These are phyloP conservation scores for Calameuta pallipes DNA, from an alignment of 2,888 invertebrate species.

Conservation along the genomic window DNA sequence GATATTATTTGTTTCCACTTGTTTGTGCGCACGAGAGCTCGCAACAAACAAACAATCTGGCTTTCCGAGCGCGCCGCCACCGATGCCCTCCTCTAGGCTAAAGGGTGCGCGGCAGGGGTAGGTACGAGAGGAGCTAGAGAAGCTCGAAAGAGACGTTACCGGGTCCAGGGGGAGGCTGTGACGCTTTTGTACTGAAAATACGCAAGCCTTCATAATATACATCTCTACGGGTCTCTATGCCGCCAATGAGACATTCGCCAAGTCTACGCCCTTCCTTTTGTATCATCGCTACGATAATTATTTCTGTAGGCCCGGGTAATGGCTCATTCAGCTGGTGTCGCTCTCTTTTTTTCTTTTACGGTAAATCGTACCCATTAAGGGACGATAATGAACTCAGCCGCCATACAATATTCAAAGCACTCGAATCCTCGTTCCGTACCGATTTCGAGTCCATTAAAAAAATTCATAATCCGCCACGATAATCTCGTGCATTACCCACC, in stretches of 20 bases:
- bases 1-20: slow-evolving; percentile 65
- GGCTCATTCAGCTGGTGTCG: slow-evolving; percentile 62
- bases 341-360: slow-evolving; percentile 44
- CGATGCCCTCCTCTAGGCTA: slow-evolving; percentile 19
- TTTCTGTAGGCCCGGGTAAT: slow-evolving; percentile 59
- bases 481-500: background rate
- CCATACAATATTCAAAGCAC: background rate
- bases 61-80: slow-evolving; percentile 33
- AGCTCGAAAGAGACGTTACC: slow-evolving; percentile 12
- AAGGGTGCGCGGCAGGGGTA: slow-evolving; percentile 18
- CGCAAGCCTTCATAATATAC: background rate
- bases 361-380: slow-evolving; percentile 59
- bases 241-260: slow-evolving; percentile 31
- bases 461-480: background rate
- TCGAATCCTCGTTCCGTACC: background rate
- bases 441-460: background rate
- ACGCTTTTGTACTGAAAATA: background rate
- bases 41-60: slow-evolving; percentile 59
- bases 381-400: slow-evolving; percentile 52
- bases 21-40: slow-evolving; percentile 54
- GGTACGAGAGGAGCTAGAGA: slow-evolving; percentile 7
- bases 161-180: background rate
- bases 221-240: background rate
- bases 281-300: slow-evolving; percentile 59
- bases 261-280: slow-evolving; percentile 45